phyloP scores from a whole-genome alignment of 1,140 invertebrate species.

The Scaptomyza montana region DNA sequence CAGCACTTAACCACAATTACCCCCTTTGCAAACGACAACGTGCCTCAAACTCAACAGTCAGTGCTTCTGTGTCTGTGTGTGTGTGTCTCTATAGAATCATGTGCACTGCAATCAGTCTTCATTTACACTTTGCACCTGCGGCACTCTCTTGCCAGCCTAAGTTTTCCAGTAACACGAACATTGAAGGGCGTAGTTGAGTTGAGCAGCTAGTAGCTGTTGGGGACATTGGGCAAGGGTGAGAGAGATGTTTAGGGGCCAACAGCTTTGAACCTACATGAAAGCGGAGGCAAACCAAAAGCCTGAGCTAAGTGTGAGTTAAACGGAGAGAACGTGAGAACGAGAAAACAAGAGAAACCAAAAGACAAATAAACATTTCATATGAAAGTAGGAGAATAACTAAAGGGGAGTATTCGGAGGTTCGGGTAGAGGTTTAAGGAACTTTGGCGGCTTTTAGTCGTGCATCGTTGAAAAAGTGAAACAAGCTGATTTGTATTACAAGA shows the following conservation, averaged over 20 bases:
- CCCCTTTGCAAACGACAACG: constrained; percentile 71
- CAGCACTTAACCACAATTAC: constrained; percentile 82
- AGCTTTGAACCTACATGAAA: constrained; percentile 73
- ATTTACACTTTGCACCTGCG: constrained; percentile 82
- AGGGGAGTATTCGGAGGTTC: neutral
- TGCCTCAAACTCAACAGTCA: constrained; percentile 31
- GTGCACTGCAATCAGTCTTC: constrained; percentile 79
- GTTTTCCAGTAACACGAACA: constrained; percentile 55
- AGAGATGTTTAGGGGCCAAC: constrained; percentile 39
- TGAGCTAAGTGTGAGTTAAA: constrained; percentile 50
- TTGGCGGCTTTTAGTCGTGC: constrained; percentile 15
- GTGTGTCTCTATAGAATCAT: constrained; percentile 58
- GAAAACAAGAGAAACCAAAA: constrained; percentile 16
- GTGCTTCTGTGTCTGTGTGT: constrained; percentile 16
- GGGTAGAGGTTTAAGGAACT: neutral
- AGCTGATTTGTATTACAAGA: constrained; percentile 72
- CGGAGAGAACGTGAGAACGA: constrained; percentile 35
- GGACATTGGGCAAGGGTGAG: constrained; percentile 2
- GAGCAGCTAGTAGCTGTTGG: constrained; percentile 35
- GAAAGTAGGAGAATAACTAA: neutral
- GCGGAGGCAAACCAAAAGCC: constrained; percentile 27
- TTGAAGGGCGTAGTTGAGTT: constrained; percentile 36
- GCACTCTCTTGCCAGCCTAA: constrained; percentile 37
- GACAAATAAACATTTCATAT: constrained; percentile 37
- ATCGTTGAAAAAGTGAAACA: constrained; percentile 52